A percentile compares a stretch with the other conserved stretches of the same genome.
Conservation (phyloP, 2,113 vertebrate species). For the Lasiurus cinereus region DNA sequence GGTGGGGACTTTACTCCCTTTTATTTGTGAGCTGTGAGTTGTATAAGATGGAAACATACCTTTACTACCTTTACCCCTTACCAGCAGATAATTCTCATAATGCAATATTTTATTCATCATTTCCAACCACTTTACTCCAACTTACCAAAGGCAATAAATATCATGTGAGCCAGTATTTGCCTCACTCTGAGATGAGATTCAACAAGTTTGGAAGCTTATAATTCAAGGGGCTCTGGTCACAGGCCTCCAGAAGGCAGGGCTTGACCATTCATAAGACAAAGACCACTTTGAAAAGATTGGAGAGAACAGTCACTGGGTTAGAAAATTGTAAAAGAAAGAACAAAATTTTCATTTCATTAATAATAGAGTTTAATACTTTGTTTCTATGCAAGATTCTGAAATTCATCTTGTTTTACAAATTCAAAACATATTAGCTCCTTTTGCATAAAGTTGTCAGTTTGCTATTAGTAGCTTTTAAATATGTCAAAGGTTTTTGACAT, state of each 20-base stretch:
- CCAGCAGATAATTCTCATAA: not conserved
- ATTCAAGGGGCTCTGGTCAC: not conserved
- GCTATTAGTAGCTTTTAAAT: constrained; percentile 46
- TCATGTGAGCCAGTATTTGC: not conserved
- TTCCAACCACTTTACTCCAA: constrained; percentile 4
- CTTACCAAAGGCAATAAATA: not conserved
- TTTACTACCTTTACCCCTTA: not conserved
- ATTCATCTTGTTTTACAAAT: not conserved
- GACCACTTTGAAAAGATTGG: constrained; percentile 25
- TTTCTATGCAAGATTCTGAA: constrained; percentile 6
- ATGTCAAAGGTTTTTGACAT: constrained; percentile 24
- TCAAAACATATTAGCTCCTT: constrained; percentile 29
- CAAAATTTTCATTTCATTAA: not conserved
- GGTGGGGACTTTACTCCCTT: not conserved
- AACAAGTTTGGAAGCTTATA: not conserved
- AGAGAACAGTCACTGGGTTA: not conserved
- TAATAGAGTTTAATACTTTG: not conserved
- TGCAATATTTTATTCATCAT: not conserved
- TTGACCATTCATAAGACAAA: constrained; percentile 50
- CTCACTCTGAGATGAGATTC: not conserved
- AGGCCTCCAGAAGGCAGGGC: not conserved
- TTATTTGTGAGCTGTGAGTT: not conserved
- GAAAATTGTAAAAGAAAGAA: constrained; percentile 34
- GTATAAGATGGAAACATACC: not conserved
- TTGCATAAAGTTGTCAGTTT: not conserved